These are phyloP conservation scores for Mesoclemmys tuberculata DNA, from an alignment of 2,113 vertebrate species.

Conservation along the genomic window DNA sequence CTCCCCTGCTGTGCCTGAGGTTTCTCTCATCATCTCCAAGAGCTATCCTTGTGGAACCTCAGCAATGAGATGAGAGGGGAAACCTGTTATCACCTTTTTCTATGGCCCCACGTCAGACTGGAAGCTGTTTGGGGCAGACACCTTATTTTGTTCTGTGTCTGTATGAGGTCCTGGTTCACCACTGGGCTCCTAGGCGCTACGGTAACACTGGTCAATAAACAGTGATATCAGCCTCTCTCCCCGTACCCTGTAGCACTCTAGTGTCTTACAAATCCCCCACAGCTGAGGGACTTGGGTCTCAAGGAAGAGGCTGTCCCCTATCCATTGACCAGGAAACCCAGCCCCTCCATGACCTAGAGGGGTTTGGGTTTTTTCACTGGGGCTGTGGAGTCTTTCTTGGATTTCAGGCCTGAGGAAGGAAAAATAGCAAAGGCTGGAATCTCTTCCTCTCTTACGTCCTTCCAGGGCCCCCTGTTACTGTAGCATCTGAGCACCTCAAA, in stretches of 20 bases:
- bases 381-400: not conserved
- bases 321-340: not conserved
- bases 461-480: not conserved
- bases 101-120: not conserved
- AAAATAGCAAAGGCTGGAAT: not conserved
- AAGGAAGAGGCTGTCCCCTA: too few relatives aligned
- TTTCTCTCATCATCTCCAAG: not conserved
- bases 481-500: not conserved
- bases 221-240: not conserved
- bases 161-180: too few relatives aligned
- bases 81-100: not conserved
- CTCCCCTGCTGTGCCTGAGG: not conserved
- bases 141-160: too few relatives aligned
- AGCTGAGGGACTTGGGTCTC: not conserved
- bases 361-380: not conserved
- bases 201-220: too few relatives aligned
- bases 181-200: too few relatives aligned
- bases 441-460: not conserved
- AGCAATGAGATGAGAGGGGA: not conserved
- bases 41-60: not conserved
- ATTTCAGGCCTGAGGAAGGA: not conserved
- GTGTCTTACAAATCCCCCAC: not conserved
- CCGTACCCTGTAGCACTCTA: not conserved
- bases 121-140: not conserved
- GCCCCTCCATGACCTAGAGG: not conserved